Conservation (phyloP, 2,888 invertebrate species). For the Adineta ricciae region DNA sequence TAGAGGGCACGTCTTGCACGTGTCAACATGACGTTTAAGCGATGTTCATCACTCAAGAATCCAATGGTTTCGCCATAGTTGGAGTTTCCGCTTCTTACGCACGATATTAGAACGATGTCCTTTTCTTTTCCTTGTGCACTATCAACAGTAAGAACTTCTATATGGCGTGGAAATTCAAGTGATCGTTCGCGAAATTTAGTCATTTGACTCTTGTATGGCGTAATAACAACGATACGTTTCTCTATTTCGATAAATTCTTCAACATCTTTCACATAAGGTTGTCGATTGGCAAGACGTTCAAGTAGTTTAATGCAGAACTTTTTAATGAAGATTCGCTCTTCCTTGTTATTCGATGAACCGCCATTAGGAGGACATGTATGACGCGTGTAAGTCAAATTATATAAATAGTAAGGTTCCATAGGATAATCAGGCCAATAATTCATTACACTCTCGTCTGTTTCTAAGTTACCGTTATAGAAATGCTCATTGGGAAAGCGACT, state of each 20-base stretch:
- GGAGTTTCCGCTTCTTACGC: conserved; percentile 64
- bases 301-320: neutral
- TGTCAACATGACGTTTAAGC: conserved; percentile 76
- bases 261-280: neutral
- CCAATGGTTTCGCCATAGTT: neutral
- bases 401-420: neutral
- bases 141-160: conserved; percentile 38
- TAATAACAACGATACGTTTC: conserved; percentile 59
- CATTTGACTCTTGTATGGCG: conserved; percentile 62
- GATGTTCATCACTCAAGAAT: conserved; percentile 62
- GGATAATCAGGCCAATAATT: neutral
- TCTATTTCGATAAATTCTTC: conserved; percentile 26
- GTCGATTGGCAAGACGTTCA: neutral
- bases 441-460: conserved; percentile 21
- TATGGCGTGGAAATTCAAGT: neutral
- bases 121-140: conserved; percentile 78
- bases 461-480: conserved; percentile 60
- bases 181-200: neutral
- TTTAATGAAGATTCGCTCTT: neutral
- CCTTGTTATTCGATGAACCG: neutral
- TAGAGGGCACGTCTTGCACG: conserved; percentile 64
- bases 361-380: neutral
- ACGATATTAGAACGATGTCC: conserved; percentile 73
- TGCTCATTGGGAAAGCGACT: conserved; percentile 66
- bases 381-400: neutral